These are phyloP conservation scores for Drosophila rufa DNA, from an alignment of 1,140 invertebrate genomes.

Conservation along the genomic window DNA sequence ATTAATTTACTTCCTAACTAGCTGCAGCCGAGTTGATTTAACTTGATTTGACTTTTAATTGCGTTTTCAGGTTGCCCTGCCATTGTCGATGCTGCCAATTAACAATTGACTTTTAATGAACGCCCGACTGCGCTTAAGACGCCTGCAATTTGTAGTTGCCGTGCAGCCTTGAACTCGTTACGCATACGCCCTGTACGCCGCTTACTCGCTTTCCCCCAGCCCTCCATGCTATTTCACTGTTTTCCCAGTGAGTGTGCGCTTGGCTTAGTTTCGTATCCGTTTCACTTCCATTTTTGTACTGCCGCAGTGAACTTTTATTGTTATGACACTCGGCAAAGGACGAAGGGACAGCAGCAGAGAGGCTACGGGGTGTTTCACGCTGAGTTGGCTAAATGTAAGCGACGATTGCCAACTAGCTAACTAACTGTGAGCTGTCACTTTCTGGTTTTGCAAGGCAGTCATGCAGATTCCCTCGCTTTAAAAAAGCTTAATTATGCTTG, in stretches of 20 bases:
- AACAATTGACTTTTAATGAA: slow-evolving; percentile 75
- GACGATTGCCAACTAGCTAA: slow-evolving; percentile 73
- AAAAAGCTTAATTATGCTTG: not conserved
- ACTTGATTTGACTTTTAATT: slow-evolving; percentile 73
- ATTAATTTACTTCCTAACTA: slow-evolving; percentile 64
- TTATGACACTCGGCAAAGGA: slow-evolving; percentile 59
- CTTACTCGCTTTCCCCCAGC: not conserved
- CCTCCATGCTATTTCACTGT: not conserved
- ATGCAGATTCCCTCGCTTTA: slow-evolving; percentile 18
- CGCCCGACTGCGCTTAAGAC: slow-evolving; percentile 48
- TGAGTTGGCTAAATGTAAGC: slow-evolving; percentile 43
- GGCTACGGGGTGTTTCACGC: slow-evolving; percentile 21
- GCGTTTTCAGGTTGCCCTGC: slow-evolving; percentile 47
- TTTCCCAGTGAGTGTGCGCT: slow-evolving; percentile 9
- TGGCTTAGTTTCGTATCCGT: slow-evolving; percentile 40
- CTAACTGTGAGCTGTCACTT: slow-evolving; percentile 56
- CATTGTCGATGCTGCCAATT: slow-evolving; percentile 57
- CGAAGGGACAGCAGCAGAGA: slow-evolving; percentile 8
- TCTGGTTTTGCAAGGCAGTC: slow-evolving; percentile 43
- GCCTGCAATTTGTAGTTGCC: slow-evolving; percentile 46
- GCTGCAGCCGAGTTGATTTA: slow-evolving; percentile 51
- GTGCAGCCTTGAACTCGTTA: slow-evolving; percentile 75
- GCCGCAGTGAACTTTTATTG: slow-evolving; percentile 74
- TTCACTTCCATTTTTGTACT: slow-evolving; percentile 69
- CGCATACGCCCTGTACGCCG: slow-evolving; percentile 56